phyloP scores from a whole-genome alignment of 2,797 vertebrate genomes.

The Acomys russatus region DNA sequence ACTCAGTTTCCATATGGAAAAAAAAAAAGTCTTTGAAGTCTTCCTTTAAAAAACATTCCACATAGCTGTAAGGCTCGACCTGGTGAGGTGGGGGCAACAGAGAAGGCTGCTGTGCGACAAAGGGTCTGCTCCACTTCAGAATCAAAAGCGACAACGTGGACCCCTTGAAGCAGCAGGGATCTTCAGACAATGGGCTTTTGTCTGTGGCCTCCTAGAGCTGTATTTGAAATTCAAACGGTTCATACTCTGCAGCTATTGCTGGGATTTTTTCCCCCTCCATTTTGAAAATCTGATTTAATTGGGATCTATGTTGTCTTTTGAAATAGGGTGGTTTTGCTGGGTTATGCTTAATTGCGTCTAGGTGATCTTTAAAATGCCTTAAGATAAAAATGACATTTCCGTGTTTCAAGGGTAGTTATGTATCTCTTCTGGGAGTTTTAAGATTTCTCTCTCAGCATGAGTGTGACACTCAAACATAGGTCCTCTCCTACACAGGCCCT shows the following conservation, averaged over 20 bases:
- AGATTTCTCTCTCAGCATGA: not conserved
- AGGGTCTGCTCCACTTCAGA: constrained; percentile 14
- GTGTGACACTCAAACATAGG: not conserved
- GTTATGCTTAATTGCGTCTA: constrained; percentile 40
- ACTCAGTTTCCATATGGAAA: not conserved
- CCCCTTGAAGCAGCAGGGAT: not conserved
- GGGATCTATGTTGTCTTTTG: not conserved
- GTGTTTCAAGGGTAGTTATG: not conserved
- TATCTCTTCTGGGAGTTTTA: not conserved
- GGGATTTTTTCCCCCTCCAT: not conserved
- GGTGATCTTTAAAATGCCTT: constrained; percentile 27
- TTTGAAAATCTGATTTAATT: constrained; percentile 38
- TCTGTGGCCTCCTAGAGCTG: not conserved
- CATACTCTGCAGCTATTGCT: not conserved
- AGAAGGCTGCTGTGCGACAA: not conserved
- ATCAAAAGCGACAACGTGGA: constrained; percentile 6
- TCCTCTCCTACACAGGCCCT: not conserved
- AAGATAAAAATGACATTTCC: constrained; percentile 34
- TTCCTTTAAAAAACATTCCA: not conserved
- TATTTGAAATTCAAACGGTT: constrained; percentile 1
- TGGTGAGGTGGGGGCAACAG: no score
- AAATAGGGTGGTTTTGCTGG: not conserved
- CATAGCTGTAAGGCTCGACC: not conserved
- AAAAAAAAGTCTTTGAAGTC: constrained; percentile 14
- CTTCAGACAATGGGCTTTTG: constrained; percentile 64